Evolutionary conservation across 1,140 invertebrate genomes (phyloP).

Genomic region (Drosophila elegans): DNA sequence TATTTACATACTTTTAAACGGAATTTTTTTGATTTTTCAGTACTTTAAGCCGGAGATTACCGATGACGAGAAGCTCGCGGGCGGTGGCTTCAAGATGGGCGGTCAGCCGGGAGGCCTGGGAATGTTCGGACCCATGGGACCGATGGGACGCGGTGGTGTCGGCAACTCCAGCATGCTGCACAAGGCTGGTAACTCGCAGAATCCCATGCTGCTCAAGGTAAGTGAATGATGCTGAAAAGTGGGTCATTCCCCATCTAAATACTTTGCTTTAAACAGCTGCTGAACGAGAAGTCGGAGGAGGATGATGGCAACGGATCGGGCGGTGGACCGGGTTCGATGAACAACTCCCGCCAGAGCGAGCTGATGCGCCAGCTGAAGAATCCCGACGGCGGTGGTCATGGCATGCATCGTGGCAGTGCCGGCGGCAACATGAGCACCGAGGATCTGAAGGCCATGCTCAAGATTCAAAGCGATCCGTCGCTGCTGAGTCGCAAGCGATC

Average conservation of each 20-base stretch:
- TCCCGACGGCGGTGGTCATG: constrained; percentile 85
- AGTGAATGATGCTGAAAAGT: constrained; percentile 11
- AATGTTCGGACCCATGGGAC: constrained; percentile 56
- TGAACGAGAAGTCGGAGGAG: constrained; percentile 94
- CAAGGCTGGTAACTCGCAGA: constrained; percentile 76
- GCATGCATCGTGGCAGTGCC: constrained; percentile 86
- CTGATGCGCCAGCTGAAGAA: constrained; percentile 92
- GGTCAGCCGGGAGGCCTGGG: constrained; percentile 41
- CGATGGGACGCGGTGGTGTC: constrained; percentile 38
- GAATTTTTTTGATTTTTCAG: constrained; percentile 20
- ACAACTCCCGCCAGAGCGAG: constrained; percentile 89
- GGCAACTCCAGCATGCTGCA: constrained; percentile 48
- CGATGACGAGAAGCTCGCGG: constrained; percentile 89
- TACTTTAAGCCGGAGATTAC: constrained; percentile 87
- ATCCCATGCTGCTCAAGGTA: constrained; percentile 91
- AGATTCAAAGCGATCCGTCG: constrained; percentile 86
- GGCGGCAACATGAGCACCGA: constrained; percentile 77
- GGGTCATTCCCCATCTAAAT: neutral
- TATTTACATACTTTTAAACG: too few relatives aligned
- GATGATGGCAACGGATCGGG: constrained; percentile 87
- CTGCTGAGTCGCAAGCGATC: constrained; percentile 88
- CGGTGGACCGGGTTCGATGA: constrained; percentile 25
- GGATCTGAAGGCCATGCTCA: constrained; percentile 82
- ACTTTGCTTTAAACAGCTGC: constrained; percentile 87
- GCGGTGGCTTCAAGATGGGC: constrained; percentile 65